Evolutionary conservation across 1,140 invertebrate genomes (phyloP).

Genomic region (Ditylenchus dipsaci): DNA sequence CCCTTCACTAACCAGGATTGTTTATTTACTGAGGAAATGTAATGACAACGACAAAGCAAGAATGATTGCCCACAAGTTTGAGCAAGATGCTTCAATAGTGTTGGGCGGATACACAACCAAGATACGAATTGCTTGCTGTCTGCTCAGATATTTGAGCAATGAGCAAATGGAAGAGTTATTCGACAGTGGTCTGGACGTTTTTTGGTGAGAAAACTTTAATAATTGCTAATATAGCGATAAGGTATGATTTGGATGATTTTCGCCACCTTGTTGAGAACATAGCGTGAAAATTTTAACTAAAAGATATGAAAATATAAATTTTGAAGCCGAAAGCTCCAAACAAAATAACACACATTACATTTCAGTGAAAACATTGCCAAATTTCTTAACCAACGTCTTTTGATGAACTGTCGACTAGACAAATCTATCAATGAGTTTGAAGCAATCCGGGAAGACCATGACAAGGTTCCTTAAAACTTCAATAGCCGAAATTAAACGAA

Average conservation of each 20-base stretch:
- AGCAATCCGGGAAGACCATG: not conserved
- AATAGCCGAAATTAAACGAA: not conserved
- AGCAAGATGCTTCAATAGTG: constrained; percentile 6
- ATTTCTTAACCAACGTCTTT: constrained; percentile 21
- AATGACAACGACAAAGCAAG: not conserved
- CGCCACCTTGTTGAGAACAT: too few relatives aligned
- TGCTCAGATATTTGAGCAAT: constrained; percentile 16
- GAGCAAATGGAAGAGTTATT: constrained; percentile 23
- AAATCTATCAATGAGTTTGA: constrained; percentile 16
- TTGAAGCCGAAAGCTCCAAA: too few relatives aligned
- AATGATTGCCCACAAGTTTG: not conserved
- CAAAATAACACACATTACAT: too few relatives aligned
- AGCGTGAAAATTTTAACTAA: too few relatives aligned
- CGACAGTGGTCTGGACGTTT: constrained; percentile 8
- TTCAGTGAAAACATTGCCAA: not conserved
- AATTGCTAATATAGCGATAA: too few relatives aligned
- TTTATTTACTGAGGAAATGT: constrained; percentile 5
- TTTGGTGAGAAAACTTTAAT: constrained; percentile 12
- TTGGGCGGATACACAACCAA: constrained; percentile 24
- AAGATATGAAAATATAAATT: too few relatives aligned
- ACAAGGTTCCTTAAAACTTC: too few relatives aligned
- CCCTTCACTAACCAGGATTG: not conserved
- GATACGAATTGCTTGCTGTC: constrained; percentile 23
- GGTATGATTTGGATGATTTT: too few relatives aligned
- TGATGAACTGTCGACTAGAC: constrained; percentile 14